Base-by-base conservation (phyloP, 2,797 vertebrate species). In the Tolypeutes matacus region DNA sequence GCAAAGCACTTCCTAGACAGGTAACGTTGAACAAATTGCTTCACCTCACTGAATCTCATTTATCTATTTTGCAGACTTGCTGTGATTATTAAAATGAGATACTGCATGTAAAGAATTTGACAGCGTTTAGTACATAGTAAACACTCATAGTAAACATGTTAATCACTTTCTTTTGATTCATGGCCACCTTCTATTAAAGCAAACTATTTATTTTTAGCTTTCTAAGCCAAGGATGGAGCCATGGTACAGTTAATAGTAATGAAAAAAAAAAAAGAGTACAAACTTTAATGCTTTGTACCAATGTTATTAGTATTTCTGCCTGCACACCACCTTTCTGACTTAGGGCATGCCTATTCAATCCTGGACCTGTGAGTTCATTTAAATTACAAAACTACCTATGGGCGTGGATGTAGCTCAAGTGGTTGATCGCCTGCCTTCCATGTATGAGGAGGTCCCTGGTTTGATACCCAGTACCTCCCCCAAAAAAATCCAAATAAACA, bases 181-280 rank as follows among this genome's bases (percentile, higher is more conserved):
- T 11, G 2, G 34, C 5, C 29, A 84, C 82, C 89, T 84, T 94
- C 72, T 76, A 92, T 86, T 87, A 95, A 72, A 92, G 39, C 34
- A 91, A 92, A 2, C 46, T 85, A 90, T n/a, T 91, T 78, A 62
- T 80, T 92, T 89, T 94, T 70, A 53, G 53, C 34, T 90, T 94
- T 34, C 39, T 62, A 75, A 84, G 25, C 21, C 36, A 78, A 91
- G 11, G 36, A 94, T 60, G 69, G 42, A 56, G 58, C 34, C 29
- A 87, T 60, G 42, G 56, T 75, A 86, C 56, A 88, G 92, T 91
- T 86, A 91, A 93, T 21, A 8, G 3, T 17, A 93, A 86, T 89
- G 20, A 67, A 85, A 88, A 93, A 72, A 73, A 56, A 31, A 39
- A 39, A 7, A 39, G 3, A 49, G 20, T 73, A 62, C 5, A 85